A percentile compares a stretch with the other conserved stretches of the same genome.
phyloP scores from a whole-genome alignment of 2,888 invertebrate genomes.

The Drosophila anomalata region DNA sequence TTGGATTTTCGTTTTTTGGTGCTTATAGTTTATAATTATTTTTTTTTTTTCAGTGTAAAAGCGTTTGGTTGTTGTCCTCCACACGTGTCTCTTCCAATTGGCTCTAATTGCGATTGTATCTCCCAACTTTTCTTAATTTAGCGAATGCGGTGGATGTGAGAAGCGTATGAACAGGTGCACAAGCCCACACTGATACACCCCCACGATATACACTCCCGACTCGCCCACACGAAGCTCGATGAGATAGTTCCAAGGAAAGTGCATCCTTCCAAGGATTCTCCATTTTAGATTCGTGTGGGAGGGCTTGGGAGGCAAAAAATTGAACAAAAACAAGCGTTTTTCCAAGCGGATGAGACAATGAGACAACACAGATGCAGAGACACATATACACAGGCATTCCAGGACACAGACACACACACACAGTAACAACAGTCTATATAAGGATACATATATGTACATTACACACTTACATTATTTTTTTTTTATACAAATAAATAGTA shows the following conservation, averaged over 20 bases:
- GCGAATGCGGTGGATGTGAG: constrained; percentile 47
- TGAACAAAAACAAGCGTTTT: constrained; percentile 35
- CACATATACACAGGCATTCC: constrained; percentile 7
- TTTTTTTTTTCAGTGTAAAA: constrained; percentile 68
- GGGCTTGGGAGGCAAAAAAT: constrained; percentile 7
- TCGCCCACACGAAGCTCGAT: neutral
- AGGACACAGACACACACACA: constrained; percentile 10
- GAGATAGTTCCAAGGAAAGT: neutral
- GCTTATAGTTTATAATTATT: no score
- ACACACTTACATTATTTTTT: constrained; percentile 49
- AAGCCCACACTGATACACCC: constrained; percentile 14
- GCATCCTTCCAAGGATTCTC: constrained; percentile 8
- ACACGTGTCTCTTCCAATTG: constrained; percentile 20
- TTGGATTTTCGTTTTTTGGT: constrained; percentile 6
- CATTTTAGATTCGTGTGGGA: neutral
- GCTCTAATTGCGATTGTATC: constrained; percentile 36
- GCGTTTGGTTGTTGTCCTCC: constrained; percentile 53
- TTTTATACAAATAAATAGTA: constrained; percentile 28
- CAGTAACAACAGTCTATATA: constrained; percentile 37
- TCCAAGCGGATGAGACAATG: constrained; percentile 36
- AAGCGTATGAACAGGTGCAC: constrained; percentile 29
- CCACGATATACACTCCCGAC: neutral
- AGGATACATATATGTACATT: constrained; percentile 38
- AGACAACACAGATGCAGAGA: constrained; percentile 45
- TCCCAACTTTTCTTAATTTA: constrained; percentile 39